Conservation (phyloP, 2,797 vertebrate genomes). For the Xenops minutus region DNA sequence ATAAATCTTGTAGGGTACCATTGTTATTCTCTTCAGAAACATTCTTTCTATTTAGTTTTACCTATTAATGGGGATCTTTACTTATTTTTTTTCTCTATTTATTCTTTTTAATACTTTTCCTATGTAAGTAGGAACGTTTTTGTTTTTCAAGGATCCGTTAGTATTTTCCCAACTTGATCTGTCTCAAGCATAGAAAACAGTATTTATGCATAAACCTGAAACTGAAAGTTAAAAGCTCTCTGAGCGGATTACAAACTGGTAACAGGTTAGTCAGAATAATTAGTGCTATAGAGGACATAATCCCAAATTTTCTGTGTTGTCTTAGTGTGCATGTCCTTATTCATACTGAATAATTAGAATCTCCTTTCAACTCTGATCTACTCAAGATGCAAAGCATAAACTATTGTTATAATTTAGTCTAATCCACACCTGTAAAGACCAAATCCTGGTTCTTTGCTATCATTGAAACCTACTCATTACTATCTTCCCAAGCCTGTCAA, state of each 20-base stretch:
- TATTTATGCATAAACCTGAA: background rate
- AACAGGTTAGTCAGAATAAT: background rate
- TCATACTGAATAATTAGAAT: background rate
- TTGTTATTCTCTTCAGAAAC: background rate
- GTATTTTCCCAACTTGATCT: background rate
- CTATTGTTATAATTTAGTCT: background rate
- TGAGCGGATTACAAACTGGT: background rate
- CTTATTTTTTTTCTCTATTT: background rate
- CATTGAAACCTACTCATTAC: background rate
- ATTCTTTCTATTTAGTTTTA: background rate
- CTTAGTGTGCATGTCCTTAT: background rate
- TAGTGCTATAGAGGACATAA: background rate
- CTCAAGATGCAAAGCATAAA: background rate
- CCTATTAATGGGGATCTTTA: background rate
- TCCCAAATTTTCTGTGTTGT: background rate
- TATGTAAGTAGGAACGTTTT: fast-evolving
- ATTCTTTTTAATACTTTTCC: background rate
- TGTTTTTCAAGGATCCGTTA: background rate
- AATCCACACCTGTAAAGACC: background rate
- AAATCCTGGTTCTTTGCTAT: background rate
- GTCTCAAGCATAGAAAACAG: background rate
- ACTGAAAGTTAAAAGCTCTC: background rate
- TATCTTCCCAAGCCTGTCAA: background rate
- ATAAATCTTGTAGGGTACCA: background rate
- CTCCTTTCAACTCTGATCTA: background rate